These are phyloP conservation scores for Nothoprocta pentlandii DNA, from an alignment of 2,113 vertebrate genomes.

Conservation along the genomic window DNA sequence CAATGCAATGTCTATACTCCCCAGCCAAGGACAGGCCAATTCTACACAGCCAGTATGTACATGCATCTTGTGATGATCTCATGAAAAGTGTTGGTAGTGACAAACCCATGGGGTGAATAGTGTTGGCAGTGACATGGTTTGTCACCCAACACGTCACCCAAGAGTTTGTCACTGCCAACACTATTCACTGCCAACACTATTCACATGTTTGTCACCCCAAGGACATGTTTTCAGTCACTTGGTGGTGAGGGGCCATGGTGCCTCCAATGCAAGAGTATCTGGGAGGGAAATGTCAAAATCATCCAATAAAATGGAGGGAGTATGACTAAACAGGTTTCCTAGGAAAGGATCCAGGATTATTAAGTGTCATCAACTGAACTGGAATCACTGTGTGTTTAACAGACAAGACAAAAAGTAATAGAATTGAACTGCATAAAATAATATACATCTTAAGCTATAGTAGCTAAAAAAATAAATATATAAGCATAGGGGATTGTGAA, in stretches of 20 bases:
- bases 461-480: neutral
- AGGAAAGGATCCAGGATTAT: neutral
- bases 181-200: too few relatives aligned
- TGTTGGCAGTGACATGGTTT: too few relatives aligned
- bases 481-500: neutral
- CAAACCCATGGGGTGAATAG: fast-evolving
- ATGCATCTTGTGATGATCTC: neutral
- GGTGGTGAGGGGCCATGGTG: fast-evolving
- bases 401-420: neutral
- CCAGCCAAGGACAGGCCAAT: neutral
- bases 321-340: neutral
- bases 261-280: neutral
- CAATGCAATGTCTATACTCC: neutral
- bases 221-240: neutral
- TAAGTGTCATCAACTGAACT: neutral
- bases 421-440: neutral
- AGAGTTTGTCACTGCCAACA: too few relatives aligned
- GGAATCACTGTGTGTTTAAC: fast-evolving
- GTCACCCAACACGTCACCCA: too few relatives aligned
- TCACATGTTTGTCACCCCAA: too few relatives aligned
- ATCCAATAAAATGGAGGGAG: neutral
- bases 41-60: neutral
- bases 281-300: neutral
- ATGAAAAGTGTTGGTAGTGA: neutral
- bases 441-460: neutral